Percentiles rank a stretch among this genome's conserved stretches.
Evolutionary conservation across 2,113 vertebrate genomes (phyloP).

Genomic region (Hydropotes inermis): DNA sequence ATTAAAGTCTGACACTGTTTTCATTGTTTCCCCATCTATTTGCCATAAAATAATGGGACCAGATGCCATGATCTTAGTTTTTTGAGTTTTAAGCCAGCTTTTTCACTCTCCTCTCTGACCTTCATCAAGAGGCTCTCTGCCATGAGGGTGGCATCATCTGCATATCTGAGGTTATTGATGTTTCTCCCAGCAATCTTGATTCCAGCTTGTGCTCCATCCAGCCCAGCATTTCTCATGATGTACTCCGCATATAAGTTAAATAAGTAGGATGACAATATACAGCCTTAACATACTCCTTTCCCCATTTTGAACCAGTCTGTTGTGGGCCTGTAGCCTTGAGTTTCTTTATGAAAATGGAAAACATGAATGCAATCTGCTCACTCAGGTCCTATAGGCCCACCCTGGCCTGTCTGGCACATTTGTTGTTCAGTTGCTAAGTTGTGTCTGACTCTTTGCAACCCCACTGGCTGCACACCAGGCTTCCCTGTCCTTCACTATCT

Average conservation of each 20-base stretch:
- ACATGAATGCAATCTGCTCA: fast-evolving
- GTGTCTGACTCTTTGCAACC: background rate
- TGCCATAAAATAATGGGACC: background rate
- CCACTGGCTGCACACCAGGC: background rate
- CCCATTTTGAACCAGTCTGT: background rate
- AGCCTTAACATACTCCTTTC: background rate
- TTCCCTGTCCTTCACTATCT: background rate
- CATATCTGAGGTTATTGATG: background rate
- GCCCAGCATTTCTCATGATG: background rate
- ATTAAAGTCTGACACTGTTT: background rate
- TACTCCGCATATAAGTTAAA: background rate
- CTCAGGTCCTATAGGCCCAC: background rate
- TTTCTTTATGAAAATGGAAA: background rate
- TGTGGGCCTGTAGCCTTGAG: background rate
- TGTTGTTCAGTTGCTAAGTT: background rate
- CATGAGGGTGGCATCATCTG: background rate
- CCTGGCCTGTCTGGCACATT: background rate
- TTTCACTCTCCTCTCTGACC: background rate
- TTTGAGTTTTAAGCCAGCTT: background rate
- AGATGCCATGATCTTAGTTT: background rate
- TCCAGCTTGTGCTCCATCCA: background rate
- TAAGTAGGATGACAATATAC: background rate
- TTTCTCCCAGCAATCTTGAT: background rate
- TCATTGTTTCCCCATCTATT: background rate
- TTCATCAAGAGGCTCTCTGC: background rate